phyloP scores from a whole-genome alignment of 2,113 vertebrate genomes.

The Pelecanus crispus region DNA sequence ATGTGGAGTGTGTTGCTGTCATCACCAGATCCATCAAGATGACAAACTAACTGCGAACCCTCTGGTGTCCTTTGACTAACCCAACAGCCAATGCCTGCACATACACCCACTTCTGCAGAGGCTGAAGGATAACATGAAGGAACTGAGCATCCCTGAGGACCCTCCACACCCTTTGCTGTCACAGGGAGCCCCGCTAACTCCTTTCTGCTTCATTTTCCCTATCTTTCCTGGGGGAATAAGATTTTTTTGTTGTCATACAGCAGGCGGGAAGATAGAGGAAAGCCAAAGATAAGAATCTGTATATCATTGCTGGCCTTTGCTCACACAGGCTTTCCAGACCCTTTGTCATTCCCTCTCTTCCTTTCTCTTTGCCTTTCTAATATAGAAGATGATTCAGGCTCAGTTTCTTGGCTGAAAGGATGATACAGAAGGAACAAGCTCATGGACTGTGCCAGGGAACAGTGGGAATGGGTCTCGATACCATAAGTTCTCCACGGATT shows the following conservation, averaged over 20 bases:
- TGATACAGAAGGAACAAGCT: constrained; percentile 3
- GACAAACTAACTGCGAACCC: not conserved
- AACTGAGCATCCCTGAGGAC: not conserved
- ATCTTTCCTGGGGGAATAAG: not conserved
- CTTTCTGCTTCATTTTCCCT: not conserved
- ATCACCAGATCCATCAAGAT: not conserved
- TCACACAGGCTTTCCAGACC: not conserved
- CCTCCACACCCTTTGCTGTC: not conserved
- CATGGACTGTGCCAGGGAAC: not conserved
- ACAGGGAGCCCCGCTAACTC: not conserved
- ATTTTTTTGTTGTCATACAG: not conserved
- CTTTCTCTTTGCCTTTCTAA: not conserved
- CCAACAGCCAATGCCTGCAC: not conserved
- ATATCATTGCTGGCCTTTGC: not conserved
- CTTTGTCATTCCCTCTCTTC: not conserved
- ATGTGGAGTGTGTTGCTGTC: not conserved
- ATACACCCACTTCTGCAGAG: not conserved
- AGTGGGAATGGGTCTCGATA: not conserved
- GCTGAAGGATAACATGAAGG: rapidly evolving
- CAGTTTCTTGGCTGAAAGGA: not conserved
- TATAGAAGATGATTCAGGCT: not conserved
- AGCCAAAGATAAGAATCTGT: not conserved
- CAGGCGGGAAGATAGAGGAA: not conserved
- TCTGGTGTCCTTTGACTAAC: rapidly evolving
- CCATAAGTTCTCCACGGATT: not conserved